Evolutionary conservation across 2,888 invertebrate species (phyloP), one percentile per base, ranked within the genome.

Genomic region (Resseliella maxima): DNA sequence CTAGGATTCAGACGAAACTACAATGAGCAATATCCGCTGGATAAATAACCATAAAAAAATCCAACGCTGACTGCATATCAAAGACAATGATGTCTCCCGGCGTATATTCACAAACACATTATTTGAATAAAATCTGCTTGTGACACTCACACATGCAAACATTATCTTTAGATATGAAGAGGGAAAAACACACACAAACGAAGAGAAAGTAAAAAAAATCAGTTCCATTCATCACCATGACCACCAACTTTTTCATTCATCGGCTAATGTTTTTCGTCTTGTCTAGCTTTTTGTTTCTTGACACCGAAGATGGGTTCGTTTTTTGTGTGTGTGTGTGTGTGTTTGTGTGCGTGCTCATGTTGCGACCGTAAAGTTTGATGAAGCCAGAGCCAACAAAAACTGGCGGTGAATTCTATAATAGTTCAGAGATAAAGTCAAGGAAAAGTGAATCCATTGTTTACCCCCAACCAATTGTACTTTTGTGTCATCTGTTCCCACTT

Each of bases 261-360:
- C 24, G 59, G 59, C 59, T 59, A 59, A 59, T 59, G 24, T 59
- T 59, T 59, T 59, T n/a, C 24, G 59, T 59, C 59, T 59, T 59
- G 59, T 59, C 59, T 59, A 59, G 59, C 59, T 59, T 59, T 59
- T 59, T 59, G 59, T 59, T 59, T 59, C 59, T 59, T 59, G 59
- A 59, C 59, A 59, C 59, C 5, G 46, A 59, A n/a, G 24, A 59
- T 24, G 12, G 21, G n/a, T n/a, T n/a, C n/a, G n/a, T 18, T 18
- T 50, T 50, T 50, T 24, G n/a, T 59, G 1, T 59, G n/a, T 15
- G n/a, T 15, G 5, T 12, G 41, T 8, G 5, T 41, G 5, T 59
- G 1, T 15, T 59, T n/a, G 2, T 59, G 5, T 6, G 5, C 5
- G 2, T 59, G 59, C 24, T 59, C 24, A 1, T 59, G 59, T 24